Evolutionary conservation across 2,888 invertebrate genomes (phyloP).

Genomic region (Panzeria rudis): DNA sequence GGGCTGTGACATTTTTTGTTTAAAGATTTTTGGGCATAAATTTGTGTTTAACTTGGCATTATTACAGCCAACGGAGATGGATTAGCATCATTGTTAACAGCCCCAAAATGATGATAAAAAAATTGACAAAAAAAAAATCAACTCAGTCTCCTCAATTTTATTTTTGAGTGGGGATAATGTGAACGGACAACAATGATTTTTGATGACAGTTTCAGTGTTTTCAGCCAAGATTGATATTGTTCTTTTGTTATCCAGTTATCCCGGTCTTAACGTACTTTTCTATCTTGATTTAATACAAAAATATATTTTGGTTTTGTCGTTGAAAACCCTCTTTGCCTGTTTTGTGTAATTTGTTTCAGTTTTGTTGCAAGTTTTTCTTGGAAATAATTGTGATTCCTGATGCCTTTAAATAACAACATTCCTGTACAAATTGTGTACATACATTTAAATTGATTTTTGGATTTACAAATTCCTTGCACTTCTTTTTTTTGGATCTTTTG

Average conservation of each 20-base stretch:
- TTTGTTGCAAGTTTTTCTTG: slow-evolving; percentile 76
- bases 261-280: slow-evolving; percentile 47
- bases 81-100: slow-evolving; percentile 81
- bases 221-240: slow-evolving; percentile 68
- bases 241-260: slow-evolving; percentile 64
- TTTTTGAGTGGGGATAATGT: slow-evolving; percentile 79
- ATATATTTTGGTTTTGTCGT: slow-evolving; percentile 32
- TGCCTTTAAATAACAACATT: slow-evolving; percentile 81
- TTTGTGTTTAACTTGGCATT: slow-evolving; percentile 73
- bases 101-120: slow-evolving; percentile 56
- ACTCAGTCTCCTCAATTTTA: slow-evolving; percentile 28
- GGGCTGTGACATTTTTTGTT: slow-evolving; percentile 70
- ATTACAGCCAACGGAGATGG: slow-evolving; percentile 78
- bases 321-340: slow-evolving; percentile 42
- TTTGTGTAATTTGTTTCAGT: slow-evolving; percentile 67
- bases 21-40: slow-evolving; percentile 70
- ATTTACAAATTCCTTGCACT: slow-evolving; percentile 67
- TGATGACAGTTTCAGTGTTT: slow-evolving; percentile 73
- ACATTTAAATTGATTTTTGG: slow-evolving; percentile 74
- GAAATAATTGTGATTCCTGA: slow-evolving; percentile 82
- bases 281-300: slow-evolving; percentile 51
- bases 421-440: slow-evolving; percentile 80
- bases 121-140: neutral
- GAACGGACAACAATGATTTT: slow-evolving; percentile 79
- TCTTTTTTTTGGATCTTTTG: neutral